phyloP scores from a whole-genome alignment of 2,797 vertebrate species.

The Hypotaenidia philippensis region DNA sequence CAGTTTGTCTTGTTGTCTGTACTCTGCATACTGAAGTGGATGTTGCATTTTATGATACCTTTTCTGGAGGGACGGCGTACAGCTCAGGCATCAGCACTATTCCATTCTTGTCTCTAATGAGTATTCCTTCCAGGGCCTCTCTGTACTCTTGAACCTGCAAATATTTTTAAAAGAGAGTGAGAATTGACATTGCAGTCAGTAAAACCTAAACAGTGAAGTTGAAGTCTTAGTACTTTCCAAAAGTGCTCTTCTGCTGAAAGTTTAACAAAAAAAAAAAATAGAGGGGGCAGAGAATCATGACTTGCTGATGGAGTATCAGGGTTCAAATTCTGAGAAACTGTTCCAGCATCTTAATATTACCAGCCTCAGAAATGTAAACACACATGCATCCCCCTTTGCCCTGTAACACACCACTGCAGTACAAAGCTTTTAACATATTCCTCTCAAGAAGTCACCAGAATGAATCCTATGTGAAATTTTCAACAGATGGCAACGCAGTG shows the following conservation, averaged over 20 bases:
- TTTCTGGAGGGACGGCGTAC: constrained; percentile 90
- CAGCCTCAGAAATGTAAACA: neutral
- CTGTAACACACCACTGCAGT: neutral
- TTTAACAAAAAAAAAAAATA: neutral
- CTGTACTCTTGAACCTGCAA: constrained; percentile 93
- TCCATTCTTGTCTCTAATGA: constrained; percentile 93
- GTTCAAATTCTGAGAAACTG: neutral
- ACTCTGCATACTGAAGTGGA: neutral
- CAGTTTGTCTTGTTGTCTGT: neutral
- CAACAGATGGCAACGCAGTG: neutral
- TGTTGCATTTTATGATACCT: constrained; percentile 81
- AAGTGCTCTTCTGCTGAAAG: neutral
- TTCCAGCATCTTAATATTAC: neutral
- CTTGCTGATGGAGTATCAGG: neutral
- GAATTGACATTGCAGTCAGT: neutral
- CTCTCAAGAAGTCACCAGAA: neutral
- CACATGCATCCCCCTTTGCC: neutral
- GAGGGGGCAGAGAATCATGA: rapidly evolving
- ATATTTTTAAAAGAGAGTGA: neutral
- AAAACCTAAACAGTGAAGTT: neutral
- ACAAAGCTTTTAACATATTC: neutral
- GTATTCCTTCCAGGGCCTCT: constrained; percentile 93
- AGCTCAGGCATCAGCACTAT: constrained; percentile 94
- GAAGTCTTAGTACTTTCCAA: neutral
- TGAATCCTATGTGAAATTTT: neutral